Evolutionary conservation across 2,888 invertebrate species (phyloP), one percentile per base, ranked within the genome.

Genomic region (Resseliella maxima): DNA sequence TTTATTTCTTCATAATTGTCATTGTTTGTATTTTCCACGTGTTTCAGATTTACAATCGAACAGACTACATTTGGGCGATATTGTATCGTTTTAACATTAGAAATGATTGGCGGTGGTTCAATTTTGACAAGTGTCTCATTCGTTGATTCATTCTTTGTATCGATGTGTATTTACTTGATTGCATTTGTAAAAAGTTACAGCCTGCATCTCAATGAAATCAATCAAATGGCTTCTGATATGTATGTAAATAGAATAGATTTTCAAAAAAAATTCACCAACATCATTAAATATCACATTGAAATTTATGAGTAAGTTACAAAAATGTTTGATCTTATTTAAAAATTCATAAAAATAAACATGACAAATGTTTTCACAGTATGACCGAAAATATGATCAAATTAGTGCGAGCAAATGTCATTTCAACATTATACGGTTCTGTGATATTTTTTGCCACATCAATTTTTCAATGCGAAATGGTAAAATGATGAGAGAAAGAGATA

Each of bases 41-140:
- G 72, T 72, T 72, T 72, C 72, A 72, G 72, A 72, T 72, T 72
- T 72, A 12, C 72, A 27, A 72, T 72, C 15, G 72, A 72, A 31
- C 72, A 72, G n/a, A 31, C 72, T 72, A 72, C 72, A 72, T 72
- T 72, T 35, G 72, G 72, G 72, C 72, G 72, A 31, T 72, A 72
- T 72, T 72, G 72, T 72, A 15, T 72, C 12, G 10, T 72, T 72
- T 72, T 72, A 31, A 0, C 15, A 12, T 35, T 72, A 5, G 31
- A 72, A 31, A 72, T 72, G 72, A 0, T 72, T 35, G 72, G 72
- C 31, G 72, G 72, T 2, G 31, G 31, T 72, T 1, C 72, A 2
- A 72, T 72, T 72, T 18, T 72, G n/a, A 31, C 31, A 0, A 31
- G 72, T 31, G 72, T 72, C 12, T 6, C 72, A 2, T 3, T n/a